Evolutionary conservation across 2,113 vertebrate species (phyloP).

Genomic region (Himantopus leucocephalus): DNA sequence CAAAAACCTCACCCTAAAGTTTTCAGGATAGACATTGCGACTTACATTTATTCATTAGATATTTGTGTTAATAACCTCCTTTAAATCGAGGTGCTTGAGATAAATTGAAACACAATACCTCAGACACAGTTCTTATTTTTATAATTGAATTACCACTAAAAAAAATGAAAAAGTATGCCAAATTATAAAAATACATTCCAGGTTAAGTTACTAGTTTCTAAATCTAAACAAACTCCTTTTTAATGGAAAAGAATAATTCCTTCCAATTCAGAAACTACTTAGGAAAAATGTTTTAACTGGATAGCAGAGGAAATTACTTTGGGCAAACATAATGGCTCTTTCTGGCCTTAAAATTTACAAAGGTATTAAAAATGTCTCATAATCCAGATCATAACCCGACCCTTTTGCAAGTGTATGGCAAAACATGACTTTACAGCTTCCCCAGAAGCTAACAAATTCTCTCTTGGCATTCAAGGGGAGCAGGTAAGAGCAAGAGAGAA

Average conservation of each 20-base stretch:
- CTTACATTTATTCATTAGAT: background rate
- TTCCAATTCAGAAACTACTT: background rate
- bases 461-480: background rate
- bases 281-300: background rate
- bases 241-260: background rate
- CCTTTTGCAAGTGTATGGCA: background rate
- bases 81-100: background rate
- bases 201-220: background rate
- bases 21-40: background rate
- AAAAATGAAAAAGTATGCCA: background rate
- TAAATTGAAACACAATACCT: background rate
- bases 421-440: background rate
- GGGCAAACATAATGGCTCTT: background rate
- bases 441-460: background rate
- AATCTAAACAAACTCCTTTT: background rate
- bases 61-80: background rate
- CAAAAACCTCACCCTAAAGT: background rate
- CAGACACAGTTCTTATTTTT: background rate
- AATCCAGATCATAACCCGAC: background rate
- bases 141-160: background rate
- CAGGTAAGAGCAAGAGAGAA: background rate
- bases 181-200: background rate
- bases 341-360: slow-evolving; percentile 5
- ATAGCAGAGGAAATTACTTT: slow-evolving; percentile 2
- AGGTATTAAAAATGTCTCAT: background rate